phyloP scores from a whole-genome alignment of 2,888 invertebrate species.

The Branchipolynoe longqiensis region DNA sequence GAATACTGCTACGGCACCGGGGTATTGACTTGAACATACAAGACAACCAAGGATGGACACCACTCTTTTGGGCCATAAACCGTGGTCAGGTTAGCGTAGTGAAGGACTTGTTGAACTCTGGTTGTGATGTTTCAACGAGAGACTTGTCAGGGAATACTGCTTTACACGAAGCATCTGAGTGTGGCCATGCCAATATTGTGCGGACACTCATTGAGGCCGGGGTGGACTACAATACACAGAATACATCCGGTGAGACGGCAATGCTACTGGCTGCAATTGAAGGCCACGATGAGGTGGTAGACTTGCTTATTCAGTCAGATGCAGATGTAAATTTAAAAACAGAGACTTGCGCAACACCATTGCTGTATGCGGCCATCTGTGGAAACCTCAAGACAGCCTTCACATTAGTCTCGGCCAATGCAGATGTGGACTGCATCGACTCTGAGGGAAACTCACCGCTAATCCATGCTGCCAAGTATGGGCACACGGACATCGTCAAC shows the following conservation, averaged over 20 bases:
- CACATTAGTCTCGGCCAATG: constrained; percentile 47
- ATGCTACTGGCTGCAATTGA: constrained; percentile 50
- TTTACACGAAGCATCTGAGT: constrained; percentile 76
- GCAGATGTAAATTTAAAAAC: constrained; percentile 67
- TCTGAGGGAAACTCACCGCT: constrained; percentile 74
- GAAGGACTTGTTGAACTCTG: constrained; percentile 73
- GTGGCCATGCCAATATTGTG: constrained; percentile 74
- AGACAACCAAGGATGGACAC: constrained; percentile 59
- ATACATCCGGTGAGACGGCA: constrained; percentile 65
- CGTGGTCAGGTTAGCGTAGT: constrained; percentile 72
- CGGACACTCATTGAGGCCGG: constrained; percentile 73
- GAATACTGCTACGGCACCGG: constrained; percentile 1
- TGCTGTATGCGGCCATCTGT: constrained; percentile 69
- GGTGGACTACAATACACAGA: constrained; percentile 68
- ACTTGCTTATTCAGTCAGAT: constrained; percentile 57
- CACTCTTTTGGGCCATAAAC: constrained; percentile 67
- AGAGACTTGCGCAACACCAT: constrained; percentile 69
- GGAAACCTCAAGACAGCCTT: constrained; percentile 57
- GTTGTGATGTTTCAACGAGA: constrained; percentile 69
- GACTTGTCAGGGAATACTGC: constrained; percentile 69
- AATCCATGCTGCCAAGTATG: constrained; percentile 79
- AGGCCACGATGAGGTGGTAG: constrained; percentile 59
- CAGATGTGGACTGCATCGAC: constrained; percentile 54
- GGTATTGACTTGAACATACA: constrained; percentile 38
- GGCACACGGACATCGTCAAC: constrained; percentile 73